phyloP scores from a whole-genome alignment of 2,888 invertebrate species.

The Mesodorylaimus sp. region DNA sequence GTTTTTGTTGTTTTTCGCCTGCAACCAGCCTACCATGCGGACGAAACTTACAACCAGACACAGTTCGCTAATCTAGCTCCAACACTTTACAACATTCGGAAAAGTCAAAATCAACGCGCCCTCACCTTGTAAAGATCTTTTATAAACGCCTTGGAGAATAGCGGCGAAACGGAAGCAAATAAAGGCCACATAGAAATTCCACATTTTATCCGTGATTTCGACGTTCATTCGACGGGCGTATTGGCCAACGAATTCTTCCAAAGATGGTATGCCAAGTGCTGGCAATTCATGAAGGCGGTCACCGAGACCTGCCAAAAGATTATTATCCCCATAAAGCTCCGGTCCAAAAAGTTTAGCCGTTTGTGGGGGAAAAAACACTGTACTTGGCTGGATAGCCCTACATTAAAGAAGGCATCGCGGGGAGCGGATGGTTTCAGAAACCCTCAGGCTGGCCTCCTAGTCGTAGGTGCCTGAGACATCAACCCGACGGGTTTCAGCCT shows the following conservation, averaged over 20 bases:
- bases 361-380: neutral
- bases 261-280: conserved; percentile 21
- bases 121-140: conserved; percentile 27
- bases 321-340: neutral
- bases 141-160: conserved; percentile 34
- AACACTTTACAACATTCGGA: too few relatives aligned
- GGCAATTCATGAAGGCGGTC: conserved; percentile 14
- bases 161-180: conserved; percentile 31
- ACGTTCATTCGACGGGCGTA: conserved; percentile 22
- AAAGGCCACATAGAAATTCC: conserved; percentile 33
- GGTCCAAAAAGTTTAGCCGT: neutral
- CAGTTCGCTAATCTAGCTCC: too few relatives aligned
- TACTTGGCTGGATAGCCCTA: neutral
- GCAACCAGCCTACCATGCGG: too few relatives aligned
- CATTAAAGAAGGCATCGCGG: too few relatives aligned
- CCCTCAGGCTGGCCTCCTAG: too few relatives aligned
- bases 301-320: conserved; percentile 14
- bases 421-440: too few relatives aligned
- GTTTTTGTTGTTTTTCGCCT: too few relatives aligned
- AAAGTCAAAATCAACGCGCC: too few relatives aligned
- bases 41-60: too few relatives aligned
- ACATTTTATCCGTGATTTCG: conserved; percentile 17
- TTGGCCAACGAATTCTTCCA: conserved; percentile 18
- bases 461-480: too few relatives aligned
- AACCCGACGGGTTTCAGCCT: too few relatives aligned